Base-by-base conservation (phyloP, 2,113 vertebrate genomes). In the Crotalus horridus region DNA sequence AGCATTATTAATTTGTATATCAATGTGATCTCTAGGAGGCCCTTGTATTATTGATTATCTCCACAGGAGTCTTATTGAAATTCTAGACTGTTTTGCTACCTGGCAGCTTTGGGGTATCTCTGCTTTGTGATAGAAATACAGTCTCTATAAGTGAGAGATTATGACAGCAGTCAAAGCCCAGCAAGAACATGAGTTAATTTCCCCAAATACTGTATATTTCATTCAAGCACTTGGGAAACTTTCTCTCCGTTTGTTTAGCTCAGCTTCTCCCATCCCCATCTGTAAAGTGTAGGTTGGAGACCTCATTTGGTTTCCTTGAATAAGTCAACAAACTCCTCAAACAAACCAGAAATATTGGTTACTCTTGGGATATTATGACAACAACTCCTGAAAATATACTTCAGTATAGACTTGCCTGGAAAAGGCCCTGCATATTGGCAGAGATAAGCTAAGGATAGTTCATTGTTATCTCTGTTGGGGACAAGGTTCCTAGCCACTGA, bases 31-130 rank as follows among this genome's bases (percentile, higher is more conserved):
- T 93, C 81, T 94, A 93, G 69, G 64, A 92, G 21, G 17, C 87
- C 2, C 86, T 29, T 48, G 11, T 15, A 0, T 46, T 94, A 26
- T 59, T 96, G 94, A 74, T 87, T 89, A 87, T 94, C 88, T 94
- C 87, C 93, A 86, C 21, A 87, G 5, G 23, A 26, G 3, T 2
- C 26, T 43, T 89, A 88, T 58, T 91, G 33, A 69, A 58, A 88
- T 92, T 92, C 0, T 54, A 90, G 90, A 90, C 39, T 91, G 39
- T 88, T 58, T 6, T 93, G 48, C 9, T 4, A 48, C 95, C 93
- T 93, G 15, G 51, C 89, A 95, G 54, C 9, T 54, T 11, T 90
- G 26, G 33, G 7, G 0, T 0, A 5, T 58, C 94, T 93, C 91
- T 90, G 92, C 0, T 21, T 88, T 61, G 89, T 8, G 17, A 0